Percentiles rank a stretch among this genome's conserved stretches.
Evolutionary conservation across 2,888 invertebrate genomes (phyloP).

Genomic region (Chalcis sispes): DNA sequence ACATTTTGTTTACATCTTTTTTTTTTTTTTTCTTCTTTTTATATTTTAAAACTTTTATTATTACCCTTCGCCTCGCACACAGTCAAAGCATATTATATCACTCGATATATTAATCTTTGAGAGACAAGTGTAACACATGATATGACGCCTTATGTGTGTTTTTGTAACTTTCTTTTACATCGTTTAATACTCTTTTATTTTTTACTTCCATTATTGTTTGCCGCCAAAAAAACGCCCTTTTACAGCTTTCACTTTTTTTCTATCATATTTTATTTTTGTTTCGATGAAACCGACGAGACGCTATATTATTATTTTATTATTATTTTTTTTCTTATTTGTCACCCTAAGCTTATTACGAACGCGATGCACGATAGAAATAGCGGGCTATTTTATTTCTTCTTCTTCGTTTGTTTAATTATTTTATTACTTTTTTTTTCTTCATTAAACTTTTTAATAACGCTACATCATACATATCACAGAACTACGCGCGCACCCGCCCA

Average conservation of each 20-base stretch:
- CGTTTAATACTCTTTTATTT: constrained; percentile 38
- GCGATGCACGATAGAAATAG: constrained; percentile 55
- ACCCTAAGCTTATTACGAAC: constrained; percentile 55
- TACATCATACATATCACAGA: constrained; percentile 77
- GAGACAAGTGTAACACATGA: constrained; percentile 55
- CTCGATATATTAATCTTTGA: constrained; percentile 51
- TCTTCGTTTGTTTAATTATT: constrained; percentile 67
- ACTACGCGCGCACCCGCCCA: constrained; percentile 73
- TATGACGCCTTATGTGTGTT: constrained; percentile 50
- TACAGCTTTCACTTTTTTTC: constrained; percentile 54
- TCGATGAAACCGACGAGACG: constrained; percentile 58
- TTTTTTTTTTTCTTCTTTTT: constrained; percentile 31
- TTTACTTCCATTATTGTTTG: constrained; percentile 31
- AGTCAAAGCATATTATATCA: constrained; percentile 52
- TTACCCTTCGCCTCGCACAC: constrained; percentile 42
- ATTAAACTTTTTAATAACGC: constrained; percentile 68
- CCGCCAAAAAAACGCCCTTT: constrained; percentile 49
- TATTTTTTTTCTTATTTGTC: too few relatives aligned
- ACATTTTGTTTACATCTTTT: constrained; percentile 48
- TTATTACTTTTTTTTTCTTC: constrained; percentile 65
- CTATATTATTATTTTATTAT: too few relatives aligned
- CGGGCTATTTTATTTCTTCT: constrained; percentile 52
- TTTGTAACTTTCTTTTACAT: constrained; percentile 28
- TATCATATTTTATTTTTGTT: constrained; percentile 57
- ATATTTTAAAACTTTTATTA: too few relatives aligned